Evolutionary conservation across 2,888 invertebrate species (phyloP), one percentile per base, ranked within the genome.

Genomic region (Gastrophysa polygoni): DNA sequence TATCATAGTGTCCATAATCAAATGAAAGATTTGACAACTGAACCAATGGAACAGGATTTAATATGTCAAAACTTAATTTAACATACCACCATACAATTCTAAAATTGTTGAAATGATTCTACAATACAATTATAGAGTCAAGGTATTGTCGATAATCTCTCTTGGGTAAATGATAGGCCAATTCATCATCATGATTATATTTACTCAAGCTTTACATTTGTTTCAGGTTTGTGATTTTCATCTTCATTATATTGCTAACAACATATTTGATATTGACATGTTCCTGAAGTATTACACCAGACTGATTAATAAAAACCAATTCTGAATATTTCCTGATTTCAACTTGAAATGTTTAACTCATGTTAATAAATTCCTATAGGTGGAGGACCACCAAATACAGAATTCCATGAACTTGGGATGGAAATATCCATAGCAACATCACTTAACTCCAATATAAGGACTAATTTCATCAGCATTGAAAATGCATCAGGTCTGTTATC

Each of bases 401-500:
- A 82, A 69, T 88, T 87, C 92, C 92, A 92, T 3, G 92, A 92
- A n/a, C 84, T 83, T 38, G 92, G 92, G 76, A 85, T 85, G 32
- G 83, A 81, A n/a, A 90, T 75, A 68, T 84, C 81, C 44, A 80
- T 76, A 21, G 67, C 50, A n/a, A 79, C 64, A 62, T 83, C 79
- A 32, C 81, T 80, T 55, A 89, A 83, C 11, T 87, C 68, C 21
- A 34, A 87, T 67, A 77, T 87, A 81, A 67, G 79, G 76, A 73
- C 59, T 28, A 72, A 10, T 63, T 68, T 85, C 34, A 84, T 79
- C 0, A 90, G 81, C 77, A 91, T 86, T 55, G 87, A 83, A 63
- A 89, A 79, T 0, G 93, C 92, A 82, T 95, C 94, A 0, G 88
- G 88, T 57, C 89, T 87, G 77, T 95, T 95, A 75, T 95, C 92